Evolutionary conservation across 2,113 vertebrate species (phyloP).

Genomic region (Arenaria interpres): DNA sequence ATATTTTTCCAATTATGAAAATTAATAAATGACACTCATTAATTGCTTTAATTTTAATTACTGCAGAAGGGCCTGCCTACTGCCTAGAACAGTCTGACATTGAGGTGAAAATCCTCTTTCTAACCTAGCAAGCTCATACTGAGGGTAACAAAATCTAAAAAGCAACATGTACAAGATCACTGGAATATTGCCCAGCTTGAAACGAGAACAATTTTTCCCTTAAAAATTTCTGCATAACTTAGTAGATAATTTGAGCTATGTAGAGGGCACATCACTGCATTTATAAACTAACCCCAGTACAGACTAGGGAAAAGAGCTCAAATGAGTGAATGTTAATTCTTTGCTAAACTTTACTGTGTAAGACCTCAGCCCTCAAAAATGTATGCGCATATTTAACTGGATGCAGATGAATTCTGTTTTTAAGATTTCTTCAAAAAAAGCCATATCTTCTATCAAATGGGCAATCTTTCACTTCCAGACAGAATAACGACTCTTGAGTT

Average conservation of each 20-base stretch:
- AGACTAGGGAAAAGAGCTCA: background rate
- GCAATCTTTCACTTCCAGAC: background rate
- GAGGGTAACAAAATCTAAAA: background rate
- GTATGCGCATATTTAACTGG: background rate
- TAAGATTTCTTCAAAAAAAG: background rate
- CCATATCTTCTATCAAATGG: fast-evolving
- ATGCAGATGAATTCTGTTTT: background rate
- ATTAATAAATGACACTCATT: background rate
- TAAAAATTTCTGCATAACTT: background rate
- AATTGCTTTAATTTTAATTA: background rate
- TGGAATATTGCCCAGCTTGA: background rate
- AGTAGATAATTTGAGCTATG: background rate
- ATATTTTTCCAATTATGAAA: too few relatives aligned
- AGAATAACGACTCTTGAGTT: background rate
- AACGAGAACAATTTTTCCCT: background rate
- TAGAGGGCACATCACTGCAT: background rate
- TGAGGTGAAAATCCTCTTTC: background rate
- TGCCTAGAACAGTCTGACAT: background rate
- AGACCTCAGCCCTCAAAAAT: background rate
- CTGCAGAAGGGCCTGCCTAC: background rate
- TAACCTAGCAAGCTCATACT: background rate
- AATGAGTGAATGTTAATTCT: background rate
- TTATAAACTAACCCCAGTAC: background rate
- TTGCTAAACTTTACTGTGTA: background rate
- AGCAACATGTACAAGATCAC: background rate